A percentile compares a stretch with the other conserved stretches of the same genome.
Conservation (phyloP, 2,888 invertebrate genomes). For the Cantharis rufa region DNA sequence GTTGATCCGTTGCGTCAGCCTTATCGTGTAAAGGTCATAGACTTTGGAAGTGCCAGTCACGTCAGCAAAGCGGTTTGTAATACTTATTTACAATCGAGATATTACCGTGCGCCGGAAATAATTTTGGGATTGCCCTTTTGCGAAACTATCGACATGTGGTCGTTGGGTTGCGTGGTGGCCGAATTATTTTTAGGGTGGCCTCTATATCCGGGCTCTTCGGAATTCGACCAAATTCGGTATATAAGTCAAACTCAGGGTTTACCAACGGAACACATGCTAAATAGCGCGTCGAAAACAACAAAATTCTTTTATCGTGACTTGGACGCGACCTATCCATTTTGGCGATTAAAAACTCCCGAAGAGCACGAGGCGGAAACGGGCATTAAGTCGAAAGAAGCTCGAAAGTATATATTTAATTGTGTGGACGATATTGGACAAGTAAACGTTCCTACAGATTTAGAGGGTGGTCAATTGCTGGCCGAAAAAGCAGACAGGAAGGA, state of each 20-base stretch:
- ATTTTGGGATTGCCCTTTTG: constrained; percentile 97
- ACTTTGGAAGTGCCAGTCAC: constrained; percentile 99
- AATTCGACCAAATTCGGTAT: constrained; percentile 96
- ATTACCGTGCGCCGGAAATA: constrained; percentile 97
- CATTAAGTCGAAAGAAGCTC: constrained; percentile 97
- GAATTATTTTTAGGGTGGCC: constrained; percentile 99
- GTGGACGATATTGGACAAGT: constrained; percentile 98
- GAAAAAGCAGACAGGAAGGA: constrained; percentile 97
- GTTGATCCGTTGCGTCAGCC: constrained; percentile 98
- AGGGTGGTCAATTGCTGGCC: constrained; percentile 93
- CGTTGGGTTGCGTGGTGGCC: constrained; percentile 98
- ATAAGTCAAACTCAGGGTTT: constrained; percentile 81
- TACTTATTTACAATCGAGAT: constrained; percentile 98
- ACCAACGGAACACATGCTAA: constrained; percentile 97
- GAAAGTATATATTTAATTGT: constrained; percentile 99
- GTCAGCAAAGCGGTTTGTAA: constrained; percentile 99
- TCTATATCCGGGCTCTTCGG: constrained; percentile 97
- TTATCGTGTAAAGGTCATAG: constrained; percentile 98
- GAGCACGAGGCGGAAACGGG: constrained; percentile 98
- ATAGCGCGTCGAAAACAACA: constrained; percentile 95
- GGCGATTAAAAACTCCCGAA: constrained; percentile 91
- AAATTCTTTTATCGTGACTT: constrained; percentile 97
- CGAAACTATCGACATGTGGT: constrained; percentile 99
- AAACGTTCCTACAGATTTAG: constrained; percentile 95
- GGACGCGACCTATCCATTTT: constrained; percentile 87